These are phyloP conservation scores for Lordiphosa clarofinis DNA, from an alignment of 1,140 invertebrate genomes.

Conservation along the genomic window DNA sequence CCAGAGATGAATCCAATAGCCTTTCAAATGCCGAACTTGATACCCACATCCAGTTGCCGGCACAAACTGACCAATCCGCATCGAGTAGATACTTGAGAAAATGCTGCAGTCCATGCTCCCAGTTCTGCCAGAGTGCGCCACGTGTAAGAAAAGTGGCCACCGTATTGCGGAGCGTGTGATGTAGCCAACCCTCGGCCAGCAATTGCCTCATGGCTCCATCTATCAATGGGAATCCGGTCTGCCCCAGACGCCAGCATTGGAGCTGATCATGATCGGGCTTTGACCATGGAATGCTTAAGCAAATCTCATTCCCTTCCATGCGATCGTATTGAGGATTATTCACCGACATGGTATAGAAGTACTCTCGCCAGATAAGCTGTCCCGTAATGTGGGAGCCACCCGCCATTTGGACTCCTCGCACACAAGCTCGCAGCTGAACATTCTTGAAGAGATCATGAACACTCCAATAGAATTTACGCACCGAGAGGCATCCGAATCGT, in stretches of 20 bases:
- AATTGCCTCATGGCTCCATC: constrained; percentile 88
- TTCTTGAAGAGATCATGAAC: constrained; percentile 83
- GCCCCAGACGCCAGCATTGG: constrained; percentile 84
- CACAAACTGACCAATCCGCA: constrained; percentile 87
- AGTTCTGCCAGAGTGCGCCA: constrained; percentile 87
- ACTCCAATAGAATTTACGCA: constrained; percentile 84
- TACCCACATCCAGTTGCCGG: constrained; percentile 91
- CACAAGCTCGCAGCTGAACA: constrained; percentile 81
- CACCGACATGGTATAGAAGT: constrained; percentile 88
- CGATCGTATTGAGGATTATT: constrained; percentile 84
- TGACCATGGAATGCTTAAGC: constrained; percentile 87
- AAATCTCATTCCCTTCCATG: constrained; percentile 87
- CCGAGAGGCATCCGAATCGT: constrained; percentile 84
- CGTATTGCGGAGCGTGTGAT: constrained; percentile 86
- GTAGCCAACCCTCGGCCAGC: constrained; percentile 83
- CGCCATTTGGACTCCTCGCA: constrained; percentile 47
- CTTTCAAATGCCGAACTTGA: constrained; percentile 87
- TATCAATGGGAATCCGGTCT: constrained; percentile 88
- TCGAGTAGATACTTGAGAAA: constrained; percentile 85
- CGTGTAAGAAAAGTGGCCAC: constrained; percentile 87
- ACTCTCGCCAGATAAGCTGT: constrained; percentile 89
- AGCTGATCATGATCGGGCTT: constrained; percentile 80
- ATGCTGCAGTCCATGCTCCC: constrained; percentile 85
- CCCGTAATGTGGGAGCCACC: constrained; percentile 81
- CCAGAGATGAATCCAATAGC: constrained; percentile 83